A percentile compares a stretch with the other conserved stretches of the same genome.
These are phyloP conservation scores for Xestobium rufovillosum DNA, from an alignment of 2,888 invertebrate species.

Conservation along the genomic window DNA sequence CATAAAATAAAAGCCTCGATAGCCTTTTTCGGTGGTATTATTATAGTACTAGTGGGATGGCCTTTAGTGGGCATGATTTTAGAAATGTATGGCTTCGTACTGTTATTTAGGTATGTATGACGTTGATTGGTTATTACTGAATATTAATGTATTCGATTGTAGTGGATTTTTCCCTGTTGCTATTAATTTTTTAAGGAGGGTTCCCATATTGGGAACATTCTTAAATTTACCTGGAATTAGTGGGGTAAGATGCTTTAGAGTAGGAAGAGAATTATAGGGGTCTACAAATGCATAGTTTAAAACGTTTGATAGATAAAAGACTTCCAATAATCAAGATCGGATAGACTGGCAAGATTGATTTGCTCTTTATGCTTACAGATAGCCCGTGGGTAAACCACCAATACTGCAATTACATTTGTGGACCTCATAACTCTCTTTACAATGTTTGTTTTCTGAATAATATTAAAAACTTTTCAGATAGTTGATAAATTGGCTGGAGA, in stretches of 20 bases:
- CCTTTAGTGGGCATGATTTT: conserved; percentile 94
- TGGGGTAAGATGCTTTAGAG: conserved; percentile 68
- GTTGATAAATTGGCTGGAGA: conserved; percentile 77
- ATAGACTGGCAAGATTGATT: too few species aligned
- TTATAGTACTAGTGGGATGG: conserved; percentile 89
- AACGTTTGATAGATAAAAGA: too few species aligned
- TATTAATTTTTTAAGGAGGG: conserved; percentile 86
- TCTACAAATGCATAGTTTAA: too few species aligned
- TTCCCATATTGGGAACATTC: conserved; percentile 84
- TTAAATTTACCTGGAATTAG: conserved; percentile 85
- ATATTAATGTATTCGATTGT: conserved; percentile 37
- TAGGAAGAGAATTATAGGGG: too few species aligned
- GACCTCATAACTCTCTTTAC: too few species aligned
- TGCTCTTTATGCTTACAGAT: too few species aligned
- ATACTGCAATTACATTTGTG: too few species aligned
- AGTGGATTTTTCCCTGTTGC: conserved; percentile 98
- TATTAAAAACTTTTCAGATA: conserved; percentile 56
- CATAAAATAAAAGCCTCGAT: conserved; percentile 89
- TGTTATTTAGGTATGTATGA: conserved; percentile 63
- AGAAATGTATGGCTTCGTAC: conserved; percentile 93
- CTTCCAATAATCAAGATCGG: too few species aligned
- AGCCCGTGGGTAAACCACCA: too few species aligned
- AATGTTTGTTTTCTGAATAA: too few species aligned
- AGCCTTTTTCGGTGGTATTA: conserved; percentile 88
- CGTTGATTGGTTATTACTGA: conserved; percentile 4